Evolutionary conservation across 2,888 invertebrate genomes (phyloP), one percentile per base, ranked within the genome.

Genomic region (Orthosia gothica): DNA sequence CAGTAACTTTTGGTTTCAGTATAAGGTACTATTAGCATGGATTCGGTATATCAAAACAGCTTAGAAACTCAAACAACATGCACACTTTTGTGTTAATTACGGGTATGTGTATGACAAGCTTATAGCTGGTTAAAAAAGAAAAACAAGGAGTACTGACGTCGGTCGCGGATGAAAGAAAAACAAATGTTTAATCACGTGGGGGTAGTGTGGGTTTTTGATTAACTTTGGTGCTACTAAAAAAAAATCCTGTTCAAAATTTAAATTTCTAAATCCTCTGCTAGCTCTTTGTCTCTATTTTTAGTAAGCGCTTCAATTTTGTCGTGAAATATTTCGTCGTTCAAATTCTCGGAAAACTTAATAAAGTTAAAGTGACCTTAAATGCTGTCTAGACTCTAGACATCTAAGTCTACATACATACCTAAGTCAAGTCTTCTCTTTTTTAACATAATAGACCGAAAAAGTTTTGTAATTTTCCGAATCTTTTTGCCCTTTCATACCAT

Each of bases 361-460:
- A 81, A 75, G 74, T 11, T 5, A n/a, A 47, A 81, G 52, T 23
- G 80, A 49, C 23, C 15, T 61, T 54, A 64, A 74, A 61, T 9
- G 32, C 47, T 50, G 76, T 81, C 81, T 81, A 81, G 77, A 76
- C 76, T 18, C 13, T 20, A 54, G 54, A 40, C 26, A 16, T 47
- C 61, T 16, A 45, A 16, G 23, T 32, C 40, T 57, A 23, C n/a
- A 63, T 54, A 11, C 13, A 52, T 67, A 11, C 12, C 52, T 67
- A 62, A 62, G 47, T 75, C 57, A 23, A 40, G 18, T 64, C 13
- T 54, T 52, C 20, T 58, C n/a, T 16, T 54, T 40, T 74, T 18
- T 20, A 26, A 40, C 5, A 20, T 72, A 62, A 50, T 49, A n/a
- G 3, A 63, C 23, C 1, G 40, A 45, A 18, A 23, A 47, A 13